Percentiles rank a stretch among this genome's conserved stretches.
Conservation (phyloP, 2,888 invertebrate genomes). For the Eumerus sabulonum region DNA sequence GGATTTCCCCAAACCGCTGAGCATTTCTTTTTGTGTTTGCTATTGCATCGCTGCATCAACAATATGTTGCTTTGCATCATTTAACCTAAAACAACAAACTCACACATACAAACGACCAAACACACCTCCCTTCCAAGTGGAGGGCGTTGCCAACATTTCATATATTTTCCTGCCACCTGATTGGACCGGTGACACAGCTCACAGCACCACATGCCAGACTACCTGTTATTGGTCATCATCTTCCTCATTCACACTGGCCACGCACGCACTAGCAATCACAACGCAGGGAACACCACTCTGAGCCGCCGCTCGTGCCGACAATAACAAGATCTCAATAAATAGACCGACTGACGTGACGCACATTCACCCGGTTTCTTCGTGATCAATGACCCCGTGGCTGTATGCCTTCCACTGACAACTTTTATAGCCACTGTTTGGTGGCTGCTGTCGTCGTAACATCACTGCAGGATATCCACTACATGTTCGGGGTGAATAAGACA, state of each 20-base stretch:
- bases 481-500: constrained; percentile 34
- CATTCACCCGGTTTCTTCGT: constrained; percentile 24
- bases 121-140: constrained; percentile 10
- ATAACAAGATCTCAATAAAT: constrained; percentile 11
- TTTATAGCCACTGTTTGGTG: constrained; percentile 33
- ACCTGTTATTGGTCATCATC: constrained; percentile 44
- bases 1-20: no score
- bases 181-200: constrained; percentile 35
- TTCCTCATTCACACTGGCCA: constrained; percentile 22
- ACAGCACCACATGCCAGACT: constrained; percentile 8
- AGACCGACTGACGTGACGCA: constrained; percentile 16
- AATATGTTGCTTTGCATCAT: no score
- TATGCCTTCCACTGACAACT: constrained; percentile 11
- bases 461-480: constrained; percentile 40
- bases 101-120: neutral
- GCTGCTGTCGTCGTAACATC: neutral
- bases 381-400: constrained; percentile 54
- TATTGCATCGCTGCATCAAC: no score
- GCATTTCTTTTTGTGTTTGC: no score
- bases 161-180: constrained; percentile 42
- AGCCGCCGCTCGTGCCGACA: constrained; percentile 15
- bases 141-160: constrained; percentile 54
- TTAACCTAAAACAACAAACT: neutral
- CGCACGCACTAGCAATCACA: constrained; percentile 40
- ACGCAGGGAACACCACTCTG: neutral